Evolutionary conservation across 2,797 vertebrate species (phyloP).

Genomic region (Acipenser ruthenus): DNA sequence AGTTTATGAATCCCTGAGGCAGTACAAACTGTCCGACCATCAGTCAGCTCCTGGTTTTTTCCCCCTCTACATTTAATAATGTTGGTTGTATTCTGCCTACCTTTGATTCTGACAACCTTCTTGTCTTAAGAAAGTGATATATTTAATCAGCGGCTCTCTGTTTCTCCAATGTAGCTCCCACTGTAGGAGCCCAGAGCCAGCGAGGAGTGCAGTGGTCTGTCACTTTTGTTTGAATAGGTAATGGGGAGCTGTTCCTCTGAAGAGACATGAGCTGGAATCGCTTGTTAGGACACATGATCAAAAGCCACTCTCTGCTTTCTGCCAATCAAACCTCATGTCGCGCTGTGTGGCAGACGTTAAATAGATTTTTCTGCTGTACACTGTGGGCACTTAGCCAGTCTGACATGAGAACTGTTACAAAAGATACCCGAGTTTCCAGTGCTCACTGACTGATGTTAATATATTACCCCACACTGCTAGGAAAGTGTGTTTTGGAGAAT

Average conservation of each 20-base stretch:
- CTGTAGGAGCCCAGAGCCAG: conserved; percentile 75
- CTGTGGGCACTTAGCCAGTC: conserved; percentile 76
- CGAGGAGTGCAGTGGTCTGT: conserved; percentile 76
- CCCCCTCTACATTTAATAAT: conserved; percentile 67
- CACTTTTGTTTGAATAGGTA: conserved; percentile 97
- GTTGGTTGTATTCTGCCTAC: conserved; percentile 70
- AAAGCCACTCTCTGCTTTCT: conserved; percentile 88
- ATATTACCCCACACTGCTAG: conserved; percentile 55
- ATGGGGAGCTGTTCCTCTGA: conserved; percentile 84
- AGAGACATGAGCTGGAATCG: conserved; percentile 90
- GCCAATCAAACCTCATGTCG: conserved; percentile 92
- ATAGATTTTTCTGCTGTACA: conserved; percentile 78
- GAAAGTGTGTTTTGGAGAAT: too few species aligned
- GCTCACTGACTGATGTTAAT: conserved; percentile 64
- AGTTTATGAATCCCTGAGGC: conserved; percentile 64
- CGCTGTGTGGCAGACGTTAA: conserved; percentile 88
- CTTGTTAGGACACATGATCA: conserved; percentile 98
- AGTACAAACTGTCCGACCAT: conserved; percentile 70
- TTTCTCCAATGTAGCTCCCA: conserved; percentile 67
- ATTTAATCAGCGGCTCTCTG: conserved; percentile 69
- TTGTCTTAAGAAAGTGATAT: conserved; percentile 75
- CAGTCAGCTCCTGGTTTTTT: conserved; percentile 64
- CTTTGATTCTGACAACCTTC: conserved; percentile 74
- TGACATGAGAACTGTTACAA: conserved; percentile 85
- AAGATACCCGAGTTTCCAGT: conserved; percentile 63